phyloP scores from a whole-genome alignment of 1,140 invertebrate species.

The Periplaneta americana region DNA sequence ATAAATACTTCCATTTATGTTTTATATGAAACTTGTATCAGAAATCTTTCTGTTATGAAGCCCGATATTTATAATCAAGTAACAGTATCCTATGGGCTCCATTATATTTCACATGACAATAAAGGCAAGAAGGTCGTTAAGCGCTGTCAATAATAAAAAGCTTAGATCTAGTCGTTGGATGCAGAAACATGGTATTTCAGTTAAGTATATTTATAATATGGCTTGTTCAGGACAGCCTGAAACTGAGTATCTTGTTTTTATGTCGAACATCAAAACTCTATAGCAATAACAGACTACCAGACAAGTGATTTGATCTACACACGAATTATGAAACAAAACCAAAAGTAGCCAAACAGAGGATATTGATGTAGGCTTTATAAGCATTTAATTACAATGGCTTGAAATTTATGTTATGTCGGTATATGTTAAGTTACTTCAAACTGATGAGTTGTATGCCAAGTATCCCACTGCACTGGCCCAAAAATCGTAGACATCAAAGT shows the following conservation, averaged over 20 bases:
- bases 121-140: neutral
- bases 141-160: neutral
- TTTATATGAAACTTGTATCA: neutral
- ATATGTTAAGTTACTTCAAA: neutral
- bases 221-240: neutral
- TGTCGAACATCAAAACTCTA: neutral
- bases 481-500: neutral
- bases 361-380: neutral
- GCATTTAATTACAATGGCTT: neutral
- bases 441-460: neutral
- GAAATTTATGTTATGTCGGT: neutral
- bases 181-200: neutral
- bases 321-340: neutral
- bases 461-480: neutral
- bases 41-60: neutral
- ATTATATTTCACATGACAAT: neutral
- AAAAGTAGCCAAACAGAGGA: neutral
- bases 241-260: neutral
- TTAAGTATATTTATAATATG: neutral
- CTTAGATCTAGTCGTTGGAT: neutral
- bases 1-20: neutral
- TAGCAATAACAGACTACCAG: neutral
- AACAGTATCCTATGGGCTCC: neutral
- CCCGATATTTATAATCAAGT: neutral
- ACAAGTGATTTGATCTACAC: neutral